Percentiles rank a stretch among this genome's conserved stretches.
Conservation (phyloP, 2,797 vertebrate species). For the Rhynchotus rufescens region DNA sequence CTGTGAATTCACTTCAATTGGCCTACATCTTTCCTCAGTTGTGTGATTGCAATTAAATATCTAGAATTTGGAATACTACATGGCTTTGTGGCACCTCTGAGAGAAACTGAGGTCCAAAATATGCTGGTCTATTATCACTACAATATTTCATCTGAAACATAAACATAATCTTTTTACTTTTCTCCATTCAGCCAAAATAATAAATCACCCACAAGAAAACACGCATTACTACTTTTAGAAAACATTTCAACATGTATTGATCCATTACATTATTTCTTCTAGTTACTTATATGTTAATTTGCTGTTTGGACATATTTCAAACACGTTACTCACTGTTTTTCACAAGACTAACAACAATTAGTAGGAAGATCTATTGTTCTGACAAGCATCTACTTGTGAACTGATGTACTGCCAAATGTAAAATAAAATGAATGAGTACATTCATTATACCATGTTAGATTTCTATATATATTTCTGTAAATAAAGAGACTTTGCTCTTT, state of each 20-base stretch:
- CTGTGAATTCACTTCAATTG: not conserved
- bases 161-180: not conserved
- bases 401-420: constrained; percentile 36
- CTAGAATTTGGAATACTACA: not conserved
- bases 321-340: constrained; percentile 19
- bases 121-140: not conserved
- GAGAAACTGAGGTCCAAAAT: not conserved
- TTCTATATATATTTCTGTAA: constrained; percentile 33
- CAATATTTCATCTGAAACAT: not conserved
- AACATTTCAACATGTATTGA: constrained; percentile 30
- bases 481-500: constrained; percentile 9
- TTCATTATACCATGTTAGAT: not conserved
- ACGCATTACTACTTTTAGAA: not conserved
- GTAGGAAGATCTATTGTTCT: constrained; percentile 42
- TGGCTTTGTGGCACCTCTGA: not conserved
- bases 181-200: not conserved
- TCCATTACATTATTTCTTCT: not conserved
- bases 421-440: constrained; percentile 32
- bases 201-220: not conserved
- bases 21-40: not conserved
- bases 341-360: constrained; percentile 49
- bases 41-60: not conserved
- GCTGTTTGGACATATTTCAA: constrained; percentile 55
- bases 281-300: constrained; percentile 45
- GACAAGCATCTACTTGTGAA: constrained; percentile 33